Percentiles rank a stretch among this genome's conserved stretches.
phyloP scores from a whole-genome alignment of 2,888 invertebrate species.

The Stenoptilia bipunctidactyla region DNA sequence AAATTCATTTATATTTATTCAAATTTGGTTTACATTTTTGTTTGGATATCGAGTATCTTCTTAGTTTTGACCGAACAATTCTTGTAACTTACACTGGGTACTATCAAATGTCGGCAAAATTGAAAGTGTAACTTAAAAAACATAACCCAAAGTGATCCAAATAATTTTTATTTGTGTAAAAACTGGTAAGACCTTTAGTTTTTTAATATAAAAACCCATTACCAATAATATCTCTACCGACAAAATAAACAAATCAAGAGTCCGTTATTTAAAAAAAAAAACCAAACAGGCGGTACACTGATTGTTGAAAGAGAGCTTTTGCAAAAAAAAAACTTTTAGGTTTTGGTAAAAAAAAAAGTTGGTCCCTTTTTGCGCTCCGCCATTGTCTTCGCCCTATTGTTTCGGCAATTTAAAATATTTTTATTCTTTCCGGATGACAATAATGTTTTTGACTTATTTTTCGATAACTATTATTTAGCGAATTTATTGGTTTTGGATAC shows the following conservation, averaged over 20 bases:
- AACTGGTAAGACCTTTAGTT: constrained; percentile 15
- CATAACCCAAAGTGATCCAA: neutral
- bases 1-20: no score
- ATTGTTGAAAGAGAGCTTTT: constrained; percentile 53
- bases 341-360: constrained; percentile 39
- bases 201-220: constrained; percentile 34
- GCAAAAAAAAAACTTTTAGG: constrained; percentile 53
- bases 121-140: no score
- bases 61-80: no score
- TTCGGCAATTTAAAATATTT: constrained; percentile 65
- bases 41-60: no score
- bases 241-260: constrained; percentile 57
- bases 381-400: constrained; percentile 66
- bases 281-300: constrained; percentile 45
- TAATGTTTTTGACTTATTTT: constrained; percentile 63
- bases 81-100: no score
- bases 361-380: constrained; percentile 56
- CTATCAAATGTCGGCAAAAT: no score
- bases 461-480: constrained; percentile 66
- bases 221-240: constrained; percentile 40
- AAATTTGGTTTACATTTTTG: no score
- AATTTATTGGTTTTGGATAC: constrained; percentile 45
- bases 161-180: neutral
- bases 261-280: constrained; percentile 56
- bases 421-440: constrained; percentile 66